Evolutionary conservation across 1,140 invertebrate genomes (phyloP), one percentile per base, ranked within the genome.

Genomic region (Chrysoperla carnea): DNA sequence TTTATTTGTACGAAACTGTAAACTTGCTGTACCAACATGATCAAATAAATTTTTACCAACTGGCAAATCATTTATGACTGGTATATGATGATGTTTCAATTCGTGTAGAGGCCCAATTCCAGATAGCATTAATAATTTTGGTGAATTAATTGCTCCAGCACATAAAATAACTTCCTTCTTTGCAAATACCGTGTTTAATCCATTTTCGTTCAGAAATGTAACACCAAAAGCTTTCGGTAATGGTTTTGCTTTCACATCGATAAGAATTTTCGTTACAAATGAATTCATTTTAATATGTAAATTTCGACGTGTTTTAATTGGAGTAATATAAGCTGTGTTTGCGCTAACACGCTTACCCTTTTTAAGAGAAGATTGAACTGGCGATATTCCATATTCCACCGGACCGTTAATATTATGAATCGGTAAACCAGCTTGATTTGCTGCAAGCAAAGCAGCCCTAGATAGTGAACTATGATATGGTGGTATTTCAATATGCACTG

Each of bases 41-140:
- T 81, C 78, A 53, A 75, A 68, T 48, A 80, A 55, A 51, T 75
- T 77, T 52, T 75, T 62, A 3, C 77, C 77, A 1, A 78, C 76
- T 4, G 62, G 67, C 12, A 71, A 61, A 50, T 80, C 68, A 36
- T 66, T 56, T 29, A 76, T 57, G 0, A 73, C 61, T 0, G 63
- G 48, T 13, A 81, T 78, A 2, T 70, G 68, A 6, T 81, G 48
- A 28, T 72, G 58, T 36, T 71, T 52, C 9, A 89, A 61, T 47
- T 84, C 72, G 15, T 73, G 59, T 43, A 54, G 66, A 0, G 79
- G 81, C 5, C 82, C 83, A 28, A 86, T 69, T 14, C 83, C 83
- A 1, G 79, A 84, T 1, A 84, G 50, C 70, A 84, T 75, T 1
- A 87, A 55, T 8, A 87, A 43, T 49, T 81, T 73, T 2, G 80